phyloP scores from a whole-genome alignment of 2,113 vertebrate genomes.

The Cinclus mexicanus region DNA sequence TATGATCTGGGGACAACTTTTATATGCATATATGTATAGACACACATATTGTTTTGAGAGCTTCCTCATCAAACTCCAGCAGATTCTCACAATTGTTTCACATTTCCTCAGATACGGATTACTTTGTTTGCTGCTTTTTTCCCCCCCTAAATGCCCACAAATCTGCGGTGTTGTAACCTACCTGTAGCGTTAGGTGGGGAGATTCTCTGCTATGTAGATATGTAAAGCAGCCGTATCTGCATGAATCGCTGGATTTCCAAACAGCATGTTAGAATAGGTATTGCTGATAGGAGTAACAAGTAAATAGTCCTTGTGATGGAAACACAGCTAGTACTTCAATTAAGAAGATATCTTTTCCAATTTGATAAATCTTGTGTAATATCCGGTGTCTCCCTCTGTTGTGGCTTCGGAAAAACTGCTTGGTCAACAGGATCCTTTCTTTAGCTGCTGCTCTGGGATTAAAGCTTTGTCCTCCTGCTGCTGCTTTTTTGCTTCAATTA shows the following conservation, averaged over 20 bases:
- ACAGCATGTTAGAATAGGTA: background rate
- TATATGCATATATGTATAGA: background rate
- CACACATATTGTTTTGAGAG: background rate
- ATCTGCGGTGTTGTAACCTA: constrained; percentile 67
- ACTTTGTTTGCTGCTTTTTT: background rate
- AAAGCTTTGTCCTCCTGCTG: constrained; percentile 58
- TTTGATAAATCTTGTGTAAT: constrained; percentile 69
- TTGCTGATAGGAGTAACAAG: background rate
- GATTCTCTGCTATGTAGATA: constrained; percentile 5
- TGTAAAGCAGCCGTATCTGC: constrained; percentile 16
- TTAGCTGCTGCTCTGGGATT: constrained; percentile 55
- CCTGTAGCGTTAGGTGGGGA: constrained; percentile 73
- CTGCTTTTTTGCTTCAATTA: constrained; percentile 55
- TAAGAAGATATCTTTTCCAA: constrained; percentile 48
- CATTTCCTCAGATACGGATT: background rate
- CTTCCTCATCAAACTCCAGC: background rate
- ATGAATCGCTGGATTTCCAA: constrained; percentile 20
- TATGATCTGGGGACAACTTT: constrained; percentile 4
- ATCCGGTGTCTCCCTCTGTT: constrained; percentile 66
- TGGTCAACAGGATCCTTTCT: constrained; percentile 70
- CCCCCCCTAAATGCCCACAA: background rate
- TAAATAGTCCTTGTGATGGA: background rate
- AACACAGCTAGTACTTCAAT: constrained; percentile 34
- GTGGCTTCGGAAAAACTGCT: constrained; percentile 71
- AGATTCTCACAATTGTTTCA: background rate